Evolutionary conservation across 2,888 invertebrate species (phyloP).

Genomic region (Metalampra italica): DNA sequence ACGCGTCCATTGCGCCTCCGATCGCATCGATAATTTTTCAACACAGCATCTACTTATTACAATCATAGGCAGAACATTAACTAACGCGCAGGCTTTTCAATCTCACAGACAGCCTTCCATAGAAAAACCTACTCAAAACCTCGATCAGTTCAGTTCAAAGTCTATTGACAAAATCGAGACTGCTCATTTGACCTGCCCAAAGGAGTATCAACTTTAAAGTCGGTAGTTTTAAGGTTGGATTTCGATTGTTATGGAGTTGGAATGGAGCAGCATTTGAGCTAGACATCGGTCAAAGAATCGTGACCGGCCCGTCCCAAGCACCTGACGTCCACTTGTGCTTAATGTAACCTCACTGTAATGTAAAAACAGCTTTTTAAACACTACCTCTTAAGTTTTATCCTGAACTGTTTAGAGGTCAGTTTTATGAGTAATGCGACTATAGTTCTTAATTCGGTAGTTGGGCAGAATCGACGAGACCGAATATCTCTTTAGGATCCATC

Average conservation of each 20-base stretch:
- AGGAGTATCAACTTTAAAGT: constrained; percentile 18
- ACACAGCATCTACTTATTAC: constrained; percentile 78
- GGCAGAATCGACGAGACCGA: no score
- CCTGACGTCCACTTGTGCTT: constrained; percentile 70
- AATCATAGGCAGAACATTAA: constrained; percentile 75
- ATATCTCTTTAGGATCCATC: no score
- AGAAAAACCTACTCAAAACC: constrained; percentile 24
- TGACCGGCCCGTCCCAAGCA: constrained; percentile 72
- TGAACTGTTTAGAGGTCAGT: background rate
- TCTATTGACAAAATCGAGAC: constrained; percentile 9
- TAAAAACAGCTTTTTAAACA: constrained; percentile 49
- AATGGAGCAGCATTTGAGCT: constrained; percentile 50
- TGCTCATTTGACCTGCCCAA: constrained; percentile 12
- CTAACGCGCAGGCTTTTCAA: constrained; percentile 59
- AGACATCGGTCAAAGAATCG: constrained; percentile 75
- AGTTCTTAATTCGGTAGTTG: no score
- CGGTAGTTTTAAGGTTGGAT: constrained; percentile 19
- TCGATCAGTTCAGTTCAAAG: constrained; percentile 14
- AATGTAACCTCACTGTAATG: constrained; percentile 56
- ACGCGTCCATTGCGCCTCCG: constrained; percentile 74
- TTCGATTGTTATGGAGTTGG: constrained; percentile 20
- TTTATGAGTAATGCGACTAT: background rate
- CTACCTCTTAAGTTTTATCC: constrained; percentile 41
- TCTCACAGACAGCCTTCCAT: constrained; percentile 18
- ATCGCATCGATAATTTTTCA: constrained; percentile 77